phyloP scores from a whole-genome alignment of 2,888 invertebrate genomes.

The Rhagonycha lutea region DNA sequence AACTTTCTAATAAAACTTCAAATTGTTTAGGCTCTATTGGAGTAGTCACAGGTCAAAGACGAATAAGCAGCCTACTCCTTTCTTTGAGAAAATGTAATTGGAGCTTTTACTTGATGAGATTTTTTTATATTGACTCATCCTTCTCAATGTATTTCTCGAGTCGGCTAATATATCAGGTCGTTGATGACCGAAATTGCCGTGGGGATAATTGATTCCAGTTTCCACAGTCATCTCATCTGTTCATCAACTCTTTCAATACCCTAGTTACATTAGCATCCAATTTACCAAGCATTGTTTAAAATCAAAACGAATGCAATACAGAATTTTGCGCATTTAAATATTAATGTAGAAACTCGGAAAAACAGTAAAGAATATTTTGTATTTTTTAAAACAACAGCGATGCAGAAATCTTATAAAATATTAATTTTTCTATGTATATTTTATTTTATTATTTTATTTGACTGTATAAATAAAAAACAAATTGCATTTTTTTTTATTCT shows the following conservation, averaged over 20 bases:
- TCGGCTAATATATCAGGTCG: background rate
- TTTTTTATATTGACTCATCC: background rate
- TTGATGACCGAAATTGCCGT: background rate
- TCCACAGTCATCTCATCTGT: background rate
- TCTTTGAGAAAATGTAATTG: background rate
- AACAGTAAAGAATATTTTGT: background rate
- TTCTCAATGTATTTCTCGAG: background rate
- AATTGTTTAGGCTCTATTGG: background rate
- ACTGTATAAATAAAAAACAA: background rate
- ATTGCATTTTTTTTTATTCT: background rate
- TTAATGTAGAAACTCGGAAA: background rate
- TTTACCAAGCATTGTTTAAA: background rate
- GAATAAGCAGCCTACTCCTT: background rate
- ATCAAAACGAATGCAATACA: background rate
- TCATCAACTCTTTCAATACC: background rate
- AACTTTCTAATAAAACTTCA: background rate
- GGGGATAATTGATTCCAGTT: background rate
- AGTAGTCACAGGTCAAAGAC: background rate
- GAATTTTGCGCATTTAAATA: background rate
- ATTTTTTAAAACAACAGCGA: background rate
- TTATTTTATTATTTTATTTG: background rate
- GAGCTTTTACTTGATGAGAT: background rate
- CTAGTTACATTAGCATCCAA: background rate
- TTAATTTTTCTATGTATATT: background rate
- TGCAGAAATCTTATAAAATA: background rate